These are phyloP conservation scores for Caenorhabditis japonica DNA, from an alignment of 2,888 invertebrate genomes.

Conservation along the genomic window DNA sequence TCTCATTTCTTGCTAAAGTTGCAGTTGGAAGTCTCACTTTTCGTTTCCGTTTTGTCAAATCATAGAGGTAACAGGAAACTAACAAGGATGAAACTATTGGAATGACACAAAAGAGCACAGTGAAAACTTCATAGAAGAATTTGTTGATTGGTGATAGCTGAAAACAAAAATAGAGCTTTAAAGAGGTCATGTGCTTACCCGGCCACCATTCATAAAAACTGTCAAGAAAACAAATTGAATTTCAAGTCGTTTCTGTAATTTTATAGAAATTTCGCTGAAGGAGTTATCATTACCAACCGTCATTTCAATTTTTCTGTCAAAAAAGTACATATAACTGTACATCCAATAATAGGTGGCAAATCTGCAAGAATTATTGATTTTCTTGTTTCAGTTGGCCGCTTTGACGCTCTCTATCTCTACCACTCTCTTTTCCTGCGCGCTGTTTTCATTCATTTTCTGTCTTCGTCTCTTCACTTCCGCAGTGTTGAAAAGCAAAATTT, in stretches of 20 bases:
- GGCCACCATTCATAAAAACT: conserved; percentile 16
- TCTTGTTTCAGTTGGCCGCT: too few species aligned
- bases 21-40: conserved; percentile 35
- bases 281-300: neutral
- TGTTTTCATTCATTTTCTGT: too few species aligned
- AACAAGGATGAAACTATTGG: conserved; percentile 74
- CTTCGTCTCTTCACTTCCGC: too few species aligned
- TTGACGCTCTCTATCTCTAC: too few species aligned
- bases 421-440: too few species aligned
- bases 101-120: conserved; percentile 72
- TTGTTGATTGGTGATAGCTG: conserved; percentile 70
- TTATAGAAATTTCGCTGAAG: too few species aligned
- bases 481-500: too few species aligned
- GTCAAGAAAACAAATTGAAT: conserved; percentile 25
- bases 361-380: conserved; percentile 46
- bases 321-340: conserved; percentile 41
- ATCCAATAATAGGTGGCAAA: conserved; percentile 75
- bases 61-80: conserved; percentile 75
- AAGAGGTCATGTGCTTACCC: too few species aligned
- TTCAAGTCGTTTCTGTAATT: conserved; percentile 9
- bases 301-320: conserved; percentile 4
- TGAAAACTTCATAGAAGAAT: conserved; percentile 75
- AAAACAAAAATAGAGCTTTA: too few species aligned
- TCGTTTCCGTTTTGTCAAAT: conserved; percentile 63
- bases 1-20: conserved; percentile 7